phyloP scores from a whole-genome alignment of 2,888 invertebrate genomes.

The Phoronis australis region DNA sequence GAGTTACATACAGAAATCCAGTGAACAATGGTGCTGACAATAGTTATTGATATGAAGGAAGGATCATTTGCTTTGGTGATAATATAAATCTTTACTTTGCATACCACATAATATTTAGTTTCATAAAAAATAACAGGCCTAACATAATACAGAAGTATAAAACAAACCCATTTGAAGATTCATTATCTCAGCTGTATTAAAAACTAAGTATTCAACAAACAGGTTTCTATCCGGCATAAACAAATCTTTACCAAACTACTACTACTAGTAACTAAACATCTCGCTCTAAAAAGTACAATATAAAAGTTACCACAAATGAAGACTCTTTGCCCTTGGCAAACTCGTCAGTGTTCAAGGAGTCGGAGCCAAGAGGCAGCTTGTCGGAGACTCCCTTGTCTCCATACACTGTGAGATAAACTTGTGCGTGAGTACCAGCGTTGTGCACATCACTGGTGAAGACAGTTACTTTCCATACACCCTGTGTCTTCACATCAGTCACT shows the following conservation, averaged over 20 bases:
- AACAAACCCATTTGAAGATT: too few species aligned
- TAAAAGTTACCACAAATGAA: conserved; percentile 26
- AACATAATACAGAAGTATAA: too few species aligned
- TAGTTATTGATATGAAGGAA: too few species aligned
- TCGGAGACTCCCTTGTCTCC: conserved; percentile 34
- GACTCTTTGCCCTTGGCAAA: conserved; percentile 25
- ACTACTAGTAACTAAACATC: neutral
- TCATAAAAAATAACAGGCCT: too few species aligned
- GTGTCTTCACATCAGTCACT: too few species aligned
- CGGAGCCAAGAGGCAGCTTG: conserved; percentile 22
- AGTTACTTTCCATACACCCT: conserved; percentile 31
- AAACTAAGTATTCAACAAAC: neutral
- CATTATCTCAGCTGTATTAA: neutral
- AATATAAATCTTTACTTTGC: too few species aligned
- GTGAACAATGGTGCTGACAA: too few species aligned
- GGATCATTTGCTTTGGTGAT: too few species aligned
- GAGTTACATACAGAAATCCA: too few species aligned
- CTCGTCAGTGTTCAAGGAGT: conserved; percentile 13
- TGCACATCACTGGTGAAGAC: conserved; percentile 38
- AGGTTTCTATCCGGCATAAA: neutral
- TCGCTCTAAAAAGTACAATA: too few species aligned
- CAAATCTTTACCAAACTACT: neutral
- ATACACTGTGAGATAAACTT: conserved; percentile 35
- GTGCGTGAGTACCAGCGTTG: conserved; percentile 33
- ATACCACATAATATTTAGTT: too few species aligned